Base-by-base conservation (phyloP, 1,140 invertebrate genomes). In the Drosophila parvula region DNA sequence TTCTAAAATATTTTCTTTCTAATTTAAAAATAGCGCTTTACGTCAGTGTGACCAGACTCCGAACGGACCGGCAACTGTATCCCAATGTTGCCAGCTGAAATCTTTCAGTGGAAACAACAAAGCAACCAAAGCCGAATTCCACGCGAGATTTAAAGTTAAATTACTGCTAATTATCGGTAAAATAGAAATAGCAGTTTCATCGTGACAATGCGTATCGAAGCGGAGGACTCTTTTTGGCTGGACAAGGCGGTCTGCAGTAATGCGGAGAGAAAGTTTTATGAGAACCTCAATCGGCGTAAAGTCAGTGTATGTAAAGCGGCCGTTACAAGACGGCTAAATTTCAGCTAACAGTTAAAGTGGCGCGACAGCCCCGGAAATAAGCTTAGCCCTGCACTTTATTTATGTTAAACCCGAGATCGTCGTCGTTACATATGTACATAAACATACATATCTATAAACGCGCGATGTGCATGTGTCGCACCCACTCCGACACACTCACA, bases 191-290 rank as follows among this genome's bases (percentile, higher is more conserved):
- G 3, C 16, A 59, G 8, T 38, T 22, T 18, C 11, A 9, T 10
- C 12, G 55, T 32, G 9, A 59, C 6, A 4, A 86, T 86, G 82
- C 34, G 43, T 44, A 64, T 79, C 38, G 77, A 84, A 68, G 43
- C 60, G 1, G 18, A 27, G n/a, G 62, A 84, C 11, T 53, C 68
- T 5, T 84, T 74, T 60, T 86, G 82, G 83, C 8, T 36, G 51
- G 62, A 88, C 5, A 86, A 83, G 28, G 28, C 60, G 6, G 27
- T 12, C 1, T 86, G 56, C 32, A 65, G 58, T 53, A 55, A 65
- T 30, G 82, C 82, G 8, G 82, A 86, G 18, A 38, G 57, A 10
- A 6, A 56, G 34, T 86, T 62, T 40, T 67, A 79, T 45, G 79
- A 79, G 27, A 14, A 18, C n/a, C 34, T 69, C 16, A 30, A 27